Evolutionary conservation across 2,888 invertebrate genomes (phyloP), one percentile per base, ranked within the genome.

Genomic region (Drosophila barbarae): DNA sequence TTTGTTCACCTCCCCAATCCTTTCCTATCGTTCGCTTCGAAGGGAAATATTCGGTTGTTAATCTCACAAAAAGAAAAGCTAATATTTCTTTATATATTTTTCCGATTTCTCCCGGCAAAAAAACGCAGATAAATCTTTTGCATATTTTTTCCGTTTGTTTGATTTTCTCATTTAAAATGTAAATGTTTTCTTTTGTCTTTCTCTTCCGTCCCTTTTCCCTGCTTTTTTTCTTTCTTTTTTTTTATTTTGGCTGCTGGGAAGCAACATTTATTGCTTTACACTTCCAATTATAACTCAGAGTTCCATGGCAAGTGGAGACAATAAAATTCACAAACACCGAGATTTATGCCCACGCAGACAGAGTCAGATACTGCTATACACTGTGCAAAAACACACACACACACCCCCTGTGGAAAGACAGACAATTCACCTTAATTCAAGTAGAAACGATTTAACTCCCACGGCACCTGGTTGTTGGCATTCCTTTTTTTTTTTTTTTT

Each of bases 401-500:
- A 44, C 28, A 52, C 10, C 26, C 10, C 26, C 23, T 50, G 21
- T 47, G 34, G 42, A 13, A 18, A 21, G 46, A 13, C 60, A 58
- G 39, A 60, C 66, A 77, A 77, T 73, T 57, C 76, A 80, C 77
- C 84, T 80, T 83, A 81, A 81, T 81, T 81, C 78, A 75, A 81
- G 80, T 72, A 83, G 69, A 81, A 78, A 52, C 78, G 69, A 81
- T 81, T 84, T 72, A 76, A 81, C 84, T 84, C 84, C 84, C 84
- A 78, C 78, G 74, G 66, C 78, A 5, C 46, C 32, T 47, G 32
- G 46, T 21, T 47, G 32, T 21, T 69, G 73, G 68, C 50, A 18
- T 18, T 18, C 18, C 18, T 18, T 18, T 50, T 79, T 76, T 71
- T 69, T 63, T 54, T 80, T 79, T 71, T 80, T 83, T 83, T 83